phyloP scores from a whole-genome alignment of 2,113 vertebrate genomes.

The Casuarius casuarius region DNA sequence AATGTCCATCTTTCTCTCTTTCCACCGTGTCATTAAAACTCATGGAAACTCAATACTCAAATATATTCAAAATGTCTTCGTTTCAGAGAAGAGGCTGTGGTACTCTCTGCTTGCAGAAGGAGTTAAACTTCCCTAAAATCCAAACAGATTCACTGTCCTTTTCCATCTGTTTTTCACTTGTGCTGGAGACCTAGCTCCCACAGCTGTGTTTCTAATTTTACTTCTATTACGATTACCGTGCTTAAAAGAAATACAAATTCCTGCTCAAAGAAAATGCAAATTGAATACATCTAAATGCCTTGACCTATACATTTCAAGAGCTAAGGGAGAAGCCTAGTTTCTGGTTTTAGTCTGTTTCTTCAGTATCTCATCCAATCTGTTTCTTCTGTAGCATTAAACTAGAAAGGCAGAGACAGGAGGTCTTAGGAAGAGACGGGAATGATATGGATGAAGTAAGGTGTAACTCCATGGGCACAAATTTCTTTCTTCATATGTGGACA shows the following conservation, averaged over 20 bases:
- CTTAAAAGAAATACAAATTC: conserved; percentile 3
- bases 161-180: neutral
- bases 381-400: neutral
- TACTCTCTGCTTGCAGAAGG: neutral
- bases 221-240: neutral
- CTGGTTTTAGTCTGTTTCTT: neutral
- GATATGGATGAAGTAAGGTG: neutral
- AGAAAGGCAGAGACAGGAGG: neutral
- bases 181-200: neutral
- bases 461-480: neutral
- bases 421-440: neutral
- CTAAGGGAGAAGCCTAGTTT: neutral
- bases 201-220: conserved; percentile 18
- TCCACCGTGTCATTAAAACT: neutral
- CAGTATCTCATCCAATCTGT: neutral
- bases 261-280: neutral
- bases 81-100: neutral
- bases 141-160: neutral
- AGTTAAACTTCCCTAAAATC: neutral
- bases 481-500: neutral
- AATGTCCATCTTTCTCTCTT: neutral
- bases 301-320: neutral
- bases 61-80: neutral
- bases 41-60: neutral
- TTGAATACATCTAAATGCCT: neutral